These are phyloP conservation scores for Pseudocheirus occidentalis DNA, from an alignment of 2,797 vertebrate species.

Conservation along the genomic window DNA sequence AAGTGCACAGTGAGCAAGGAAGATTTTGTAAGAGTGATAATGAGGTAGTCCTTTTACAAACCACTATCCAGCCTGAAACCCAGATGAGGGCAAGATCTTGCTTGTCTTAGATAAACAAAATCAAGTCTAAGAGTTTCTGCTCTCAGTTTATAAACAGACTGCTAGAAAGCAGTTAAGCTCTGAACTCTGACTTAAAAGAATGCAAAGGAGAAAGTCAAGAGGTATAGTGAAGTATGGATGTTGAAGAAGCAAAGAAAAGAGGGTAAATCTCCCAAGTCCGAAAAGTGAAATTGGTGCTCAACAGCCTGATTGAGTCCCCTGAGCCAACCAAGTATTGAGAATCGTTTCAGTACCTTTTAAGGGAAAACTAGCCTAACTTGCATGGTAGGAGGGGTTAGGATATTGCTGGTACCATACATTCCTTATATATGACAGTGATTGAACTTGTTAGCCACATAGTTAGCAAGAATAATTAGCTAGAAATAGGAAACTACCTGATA, in stretches of 20 bases:
- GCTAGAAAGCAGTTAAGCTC: neutral
- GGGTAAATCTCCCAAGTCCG: neutral
- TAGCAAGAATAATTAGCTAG: neutral
- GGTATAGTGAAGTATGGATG: neutral
- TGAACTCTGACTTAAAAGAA: neutral
- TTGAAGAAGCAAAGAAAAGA: neutral
- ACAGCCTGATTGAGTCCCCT: neutral
- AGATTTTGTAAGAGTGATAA: neutral
- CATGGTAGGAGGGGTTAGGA: neutral
- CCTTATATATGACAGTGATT: neutral
- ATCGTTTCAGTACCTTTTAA: neutral
- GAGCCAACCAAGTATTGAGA: neutral
- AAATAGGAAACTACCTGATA: neutral
- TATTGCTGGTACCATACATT: neutral
- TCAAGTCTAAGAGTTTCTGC: neutral
- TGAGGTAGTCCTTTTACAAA: neutral
- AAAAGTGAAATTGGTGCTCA: neutral
- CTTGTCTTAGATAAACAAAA: conserved; percentile 14
- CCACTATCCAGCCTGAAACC: neutral
- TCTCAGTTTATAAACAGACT: conserved; percentile 7
- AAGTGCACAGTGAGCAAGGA: conserved; percentile 2
- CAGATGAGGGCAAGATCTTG: neutral
- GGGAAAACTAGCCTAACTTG: neutral
- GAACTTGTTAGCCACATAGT: neutral
- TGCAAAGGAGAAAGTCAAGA: neutral